Evolutionary conservation across 92 coral and sea anemone species (phyloP), one percentile per base, ranked within the genome.

Genomic region (Phenganax stokvisi): DNA sequence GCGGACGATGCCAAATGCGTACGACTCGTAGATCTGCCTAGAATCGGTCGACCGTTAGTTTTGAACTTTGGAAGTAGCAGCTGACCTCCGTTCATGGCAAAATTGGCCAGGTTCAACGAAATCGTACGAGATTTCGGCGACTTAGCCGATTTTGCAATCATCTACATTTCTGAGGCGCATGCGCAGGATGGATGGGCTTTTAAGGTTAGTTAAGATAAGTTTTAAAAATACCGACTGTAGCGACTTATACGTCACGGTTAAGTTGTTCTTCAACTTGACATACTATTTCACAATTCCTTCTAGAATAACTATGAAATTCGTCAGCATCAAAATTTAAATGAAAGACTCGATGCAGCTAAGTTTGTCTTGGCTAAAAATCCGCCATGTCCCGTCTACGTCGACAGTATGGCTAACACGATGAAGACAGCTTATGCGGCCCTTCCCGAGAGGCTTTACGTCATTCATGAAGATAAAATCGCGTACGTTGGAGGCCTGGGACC

Each of bases 401-500:
- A 93, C 84, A 86, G 93, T 9, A 93, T 93, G 97, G 76, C 87
- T 72, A 91, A 93, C 83, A 89, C 92, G 9, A 91, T 90, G 31
- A 89, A 93, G 79, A 85, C 89, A 66, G 97, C 97, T 12, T 93
- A 91, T 67, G 98, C 93, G 1, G 98, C 97, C 12, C 84, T 92
- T 10, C 98, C 98, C 7, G 92, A 91, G 71, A 81, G 98, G 66
- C 86, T 93, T 17, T 90, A 93, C 82, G 85, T 87, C 67, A 85
- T 93, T 5, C 63, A 77, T 56, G 85, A 91, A 63, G 80, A 87
- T 65, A 88, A 77, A 74, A 87, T 91, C 81, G 90, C 80, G 68
- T 89, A 93, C 80, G 92, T 87, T 54, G 98, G 98, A 10, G 94
- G 92, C 20, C 72, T 93, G n/a, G 98, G 98, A 37, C 98, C 98